Percentiles rank a stretch among this genome's conserved stretches.
Evolutionary conservation across 2,888 invertebrate species (phyloP).

Genomic region (Acanthosepion esculentum): DNA sequence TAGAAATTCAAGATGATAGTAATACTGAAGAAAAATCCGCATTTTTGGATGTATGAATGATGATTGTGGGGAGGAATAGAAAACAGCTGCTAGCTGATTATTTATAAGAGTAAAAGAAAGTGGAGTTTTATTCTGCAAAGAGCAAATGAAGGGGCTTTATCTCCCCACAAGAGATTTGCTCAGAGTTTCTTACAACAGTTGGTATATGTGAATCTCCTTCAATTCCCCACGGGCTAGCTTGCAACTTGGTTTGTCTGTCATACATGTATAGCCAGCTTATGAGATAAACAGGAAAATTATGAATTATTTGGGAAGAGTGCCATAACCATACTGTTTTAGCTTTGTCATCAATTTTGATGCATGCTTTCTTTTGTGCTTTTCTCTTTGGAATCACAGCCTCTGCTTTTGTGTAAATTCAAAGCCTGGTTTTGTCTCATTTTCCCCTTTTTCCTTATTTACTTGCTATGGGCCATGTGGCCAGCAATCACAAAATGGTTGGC

Average conservation of each 20-base stretch:
- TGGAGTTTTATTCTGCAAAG: no score
- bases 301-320: not conserved
- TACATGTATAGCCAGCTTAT: not conserved
- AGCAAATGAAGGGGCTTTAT: no score
- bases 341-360: not conserved
- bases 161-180: not conserved
- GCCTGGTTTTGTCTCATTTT: not conserved
- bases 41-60: no score
- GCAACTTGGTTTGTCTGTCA: not conserved
- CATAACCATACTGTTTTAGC: not conserved
- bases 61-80: no score
- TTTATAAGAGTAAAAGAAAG: no score
- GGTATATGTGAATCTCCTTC: slow-evolving; percentile 33
- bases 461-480: no score
- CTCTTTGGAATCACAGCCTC: not conserved
- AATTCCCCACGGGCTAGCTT: not conserved
- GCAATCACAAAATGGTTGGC: not conserved
- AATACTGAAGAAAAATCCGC: no score
- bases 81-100: no score
- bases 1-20: no score
- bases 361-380: not conserved
- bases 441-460: not conserved
- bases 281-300: not conserved
- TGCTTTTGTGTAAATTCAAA: not conserved
- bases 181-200: not conserved